Evolutionary conservation across 2,797 vertebrate genomes (phyloP), one percentile per base, ranked within the genome.

Genomic region (Rhinichthys osculus): DNA sequence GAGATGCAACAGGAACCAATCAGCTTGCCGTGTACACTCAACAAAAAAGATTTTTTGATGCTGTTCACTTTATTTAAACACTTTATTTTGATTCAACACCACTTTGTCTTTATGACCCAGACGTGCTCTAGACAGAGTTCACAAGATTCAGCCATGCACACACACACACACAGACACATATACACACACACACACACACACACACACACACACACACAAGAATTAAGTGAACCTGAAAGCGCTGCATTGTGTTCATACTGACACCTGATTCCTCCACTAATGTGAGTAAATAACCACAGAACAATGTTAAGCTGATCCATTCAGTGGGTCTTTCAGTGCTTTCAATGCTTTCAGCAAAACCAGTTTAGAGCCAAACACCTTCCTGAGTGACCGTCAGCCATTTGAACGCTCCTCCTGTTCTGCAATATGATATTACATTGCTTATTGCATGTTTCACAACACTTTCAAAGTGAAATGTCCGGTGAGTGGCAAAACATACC

Each of bases 311-410:
- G 8, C 40, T 19, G 59, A 79, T 21, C 40, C 40, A 35, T 67
- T 47, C 78, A 62, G 77, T 19, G 35, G n/a, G 7, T 21, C 77
- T 27, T 30, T 64, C 35, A 67, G 54, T 8, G 54, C 78, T 79
- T 79, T 79, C 38, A 79, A 27, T 5, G 59, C 62, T 81, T 81
- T 52, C 21, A 81, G 44, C 64, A 69, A 50, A 81, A 47, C 35
- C 23, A 44, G 40, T 74, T 74, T 35, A 19, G 30, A 54, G 30
- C 47, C 47, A 23, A 52, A 76, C 47, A 76, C 47, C 27, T 35
- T 74, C 27, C 27, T 7, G 27, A 52, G 17, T 33, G 17, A 74
- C 30, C 17, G 3, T 3, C 27, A 1, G 44, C 72, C 44, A 21
- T 74, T 52, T 33, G 0, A 73, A 9, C 8, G 17, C 8, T 11